phyloP scores from a whole-genome alignment of 1,140 invertebrate genomes.

The Cydia splendana region DNA sequence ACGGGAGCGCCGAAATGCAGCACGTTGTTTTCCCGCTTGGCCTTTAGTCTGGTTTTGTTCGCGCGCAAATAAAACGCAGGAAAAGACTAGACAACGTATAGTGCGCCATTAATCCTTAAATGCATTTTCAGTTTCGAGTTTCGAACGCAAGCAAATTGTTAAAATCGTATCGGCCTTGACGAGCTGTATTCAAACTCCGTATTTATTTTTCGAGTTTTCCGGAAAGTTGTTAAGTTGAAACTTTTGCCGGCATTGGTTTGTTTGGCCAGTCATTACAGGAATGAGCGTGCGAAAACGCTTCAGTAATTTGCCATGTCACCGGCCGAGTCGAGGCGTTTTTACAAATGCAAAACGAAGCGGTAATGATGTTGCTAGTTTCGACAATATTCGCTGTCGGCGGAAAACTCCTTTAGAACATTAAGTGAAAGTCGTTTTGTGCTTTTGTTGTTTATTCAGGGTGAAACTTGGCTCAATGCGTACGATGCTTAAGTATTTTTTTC shows the following conservation, averaged over 20 bases:
- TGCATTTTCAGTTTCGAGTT: slow-evolving; percentile 30
- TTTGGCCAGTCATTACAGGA: slow-evolving; percentile 63
- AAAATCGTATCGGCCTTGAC: slow-evolving; percentile 31
- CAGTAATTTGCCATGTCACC: slow-evolving; percentile 73
- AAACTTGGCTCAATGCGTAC: slow-evolving; percentile 11
- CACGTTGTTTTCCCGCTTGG: slow-evolving; percentile 18
- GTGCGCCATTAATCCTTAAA: slow-evolving; percentile 28
- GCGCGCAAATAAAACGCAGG: slow-evolving; percentile 1
- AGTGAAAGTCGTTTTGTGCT: slow-evolving; percentile 8
- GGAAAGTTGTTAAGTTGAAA: slow-evolving; percentile 62
- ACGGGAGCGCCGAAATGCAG: slow-evolving; percentile 4
- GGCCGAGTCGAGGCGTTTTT: slow-evolving; percentile 52
- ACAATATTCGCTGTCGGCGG: slow-evolving; percentile 21
- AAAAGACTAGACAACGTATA: slow-evolving; percentile 13
- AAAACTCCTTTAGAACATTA: slow-evolving; percentile 34
- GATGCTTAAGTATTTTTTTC: slow-evolving; percentile 11
- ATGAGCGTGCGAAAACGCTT: slow-evolving; percentile 55
- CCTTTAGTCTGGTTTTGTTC: slow-evolving; percentile 16
- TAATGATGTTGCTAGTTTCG: slow-evolving; percentile 67
- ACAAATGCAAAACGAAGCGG: slow-evolving; percentile 69
- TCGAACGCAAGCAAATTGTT: slow-evolving; percentile 30
- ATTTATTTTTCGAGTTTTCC: slow-evolving; percentile 33
- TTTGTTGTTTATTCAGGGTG: not conserved
- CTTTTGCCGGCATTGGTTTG: slow-evolving; percentile 60
- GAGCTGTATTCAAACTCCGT: slow-evolving; percentile 34